phyloP scores from a whole-genome alignment of 2,797 vertebrate genomes.

The Macropodus opercularis region DNA sequence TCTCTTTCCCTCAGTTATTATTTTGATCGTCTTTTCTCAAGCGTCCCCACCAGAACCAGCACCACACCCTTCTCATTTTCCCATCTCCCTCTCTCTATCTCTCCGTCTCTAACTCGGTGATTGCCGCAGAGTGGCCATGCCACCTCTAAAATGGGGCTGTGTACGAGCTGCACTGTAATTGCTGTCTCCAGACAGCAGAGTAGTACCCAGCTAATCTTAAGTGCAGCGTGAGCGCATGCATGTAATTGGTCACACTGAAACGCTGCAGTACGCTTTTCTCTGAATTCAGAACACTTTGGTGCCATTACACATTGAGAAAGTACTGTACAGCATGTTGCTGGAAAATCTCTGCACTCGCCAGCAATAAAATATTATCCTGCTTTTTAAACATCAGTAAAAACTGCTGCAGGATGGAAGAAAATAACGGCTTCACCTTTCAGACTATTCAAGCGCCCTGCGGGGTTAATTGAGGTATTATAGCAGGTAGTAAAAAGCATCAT shows the following conservation, averaged over 20 bases:
- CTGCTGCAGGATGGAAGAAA: background rate
- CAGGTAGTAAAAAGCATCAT: constrained; percentile 13
- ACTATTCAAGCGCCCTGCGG: constrained; percentile 2
- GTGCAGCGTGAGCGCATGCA: constrained; percentile 29
- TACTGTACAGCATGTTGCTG: background rate
- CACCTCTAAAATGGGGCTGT: constrained; percentile 30
- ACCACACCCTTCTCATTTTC: constrained; percentile 26
- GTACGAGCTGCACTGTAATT: constrained; percentile 20
- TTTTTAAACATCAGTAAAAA: background rate
- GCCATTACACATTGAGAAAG: background rate
- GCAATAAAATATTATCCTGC: background rate
- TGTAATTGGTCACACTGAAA: constrained; percentile 41
- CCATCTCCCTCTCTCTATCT: constrained; percentile 1
- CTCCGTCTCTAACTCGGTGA: constrained; percentile 40
- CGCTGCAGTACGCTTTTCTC: constrained; percentile 9
- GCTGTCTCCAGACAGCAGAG: constrained; percentile 33
- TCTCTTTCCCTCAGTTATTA: constrained; percentile 28
- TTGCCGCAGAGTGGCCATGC: constrained; percentile 48
- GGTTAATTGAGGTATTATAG: constrained; percentile 26
- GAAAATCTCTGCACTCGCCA: background rate
- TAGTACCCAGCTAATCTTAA: constrained; percentile 32
- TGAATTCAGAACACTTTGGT: constrained; percentile 17
- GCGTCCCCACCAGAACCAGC: background rate
- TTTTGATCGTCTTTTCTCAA: constrained; percentile 33
- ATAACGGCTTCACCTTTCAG: background rate